Conservation (phyloP, 2,797 vertebrate genomes). For the Sebastiscus tertius region DNA sequence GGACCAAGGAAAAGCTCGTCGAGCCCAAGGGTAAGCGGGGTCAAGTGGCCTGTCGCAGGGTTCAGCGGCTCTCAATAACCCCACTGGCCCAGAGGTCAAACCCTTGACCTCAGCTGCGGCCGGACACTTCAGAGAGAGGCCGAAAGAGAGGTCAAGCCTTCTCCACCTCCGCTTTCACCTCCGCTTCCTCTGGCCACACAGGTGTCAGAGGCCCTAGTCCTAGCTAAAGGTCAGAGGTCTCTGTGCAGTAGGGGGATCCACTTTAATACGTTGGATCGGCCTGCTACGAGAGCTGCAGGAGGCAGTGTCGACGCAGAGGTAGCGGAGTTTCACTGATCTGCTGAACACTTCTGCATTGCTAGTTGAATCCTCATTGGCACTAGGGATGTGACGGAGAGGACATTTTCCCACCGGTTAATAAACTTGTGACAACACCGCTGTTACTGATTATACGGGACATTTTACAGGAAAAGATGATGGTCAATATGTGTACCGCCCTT, state of each 20-base stretch:
- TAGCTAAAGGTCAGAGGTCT: conserved; percentile 70
- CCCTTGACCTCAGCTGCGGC: conserved; percentile 71
- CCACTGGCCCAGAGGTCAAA: conserved; percentile 66
- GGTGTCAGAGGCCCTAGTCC: conserved; percentile 71
- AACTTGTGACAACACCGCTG: too few species aligned
- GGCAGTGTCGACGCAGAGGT: conserved; percentile 21
- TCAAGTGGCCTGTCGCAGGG: conserved; percentile 83
- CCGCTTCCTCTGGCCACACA: conserved; percentile 66
- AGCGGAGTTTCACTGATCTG: conserved; percentile 34
- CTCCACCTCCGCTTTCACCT: conserved; percentile 67
- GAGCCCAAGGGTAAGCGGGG: conserved; percentile 71
- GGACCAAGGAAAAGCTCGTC: conserved; percentile 53
- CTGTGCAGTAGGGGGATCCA: conserved; percentile 20
- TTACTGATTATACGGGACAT: too few species aligned
- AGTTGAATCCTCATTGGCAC: conserved; percentile 15
- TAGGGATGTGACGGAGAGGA: too few species aligned
- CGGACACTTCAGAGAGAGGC: conserved; percentile 57
- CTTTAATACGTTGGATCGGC: conserved; percentile 42
- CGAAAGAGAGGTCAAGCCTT: conserved; percentile 71
- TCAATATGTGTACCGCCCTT: too few species aligned
- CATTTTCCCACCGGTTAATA: too few species aligned
- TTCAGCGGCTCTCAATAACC: conserved; percentile 73
- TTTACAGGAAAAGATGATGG: too few species aligned
- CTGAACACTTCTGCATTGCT: neutral
- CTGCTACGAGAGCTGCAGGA: conserved; percentile 24